Evolutionary conservation across 2,797 vertebrate genomes (phyloP), one percentile per base, ranked within the genome.

Genomic region (Falco novaeseelandiae): DNA sequence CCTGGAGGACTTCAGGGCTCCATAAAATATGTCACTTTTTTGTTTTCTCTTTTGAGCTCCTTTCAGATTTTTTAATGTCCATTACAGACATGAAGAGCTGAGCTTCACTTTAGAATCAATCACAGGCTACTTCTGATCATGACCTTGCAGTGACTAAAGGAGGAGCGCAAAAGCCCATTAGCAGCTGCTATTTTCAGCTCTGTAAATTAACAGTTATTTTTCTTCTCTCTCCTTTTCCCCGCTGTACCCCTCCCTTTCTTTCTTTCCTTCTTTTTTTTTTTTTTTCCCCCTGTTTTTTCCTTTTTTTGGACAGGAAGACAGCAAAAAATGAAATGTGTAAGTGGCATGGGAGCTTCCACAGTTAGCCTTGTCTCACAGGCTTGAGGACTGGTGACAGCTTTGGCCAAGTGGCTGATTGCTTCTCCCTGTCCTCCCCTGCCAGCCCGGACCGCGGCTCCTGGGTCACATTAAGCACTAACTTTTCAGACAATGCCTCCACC

Each of bases 101-200:
- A 91, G 85, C 90, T 96, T 94, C 93, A 40, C 96, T 96, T 97
- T 49, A 30, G 97, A 97, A 97, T 97, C 97, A 97, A 95, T 98
- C 96, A 95, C 73, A 20, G 91, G 89, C 97, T 95, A 83, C 91
- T 96, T 89, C 96, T 96, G 96, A 94, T 84, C 44, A 25, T 94
- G 97, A 98, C 98, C 98, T 98, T 97, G 97, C 90, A 69, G 88
- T 58, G 55, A 94, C 91, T 94, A 90, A 52, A 93, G 96, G n/a
- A 96, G 55, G 62, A 92, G 92, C 87, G 96, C 95, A 93, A 92
- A 97, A 98, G 91, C 96, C 97, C 97, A 97, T 97, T 96, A 97
- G 89, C 94, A 94, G 95, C 94, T 96, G 93, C 97, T 98, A 90
- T 96, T 98, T 96, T 96, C 67, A 92, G 96, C 94, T 96, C 78